A percentile compares a stretch with the other conserved stretches of the same genome.
Evolutionary conservation across 2,113 vertebrate genomes (phyloP).

Genomic region (Aphyosemion australe): DNA sequence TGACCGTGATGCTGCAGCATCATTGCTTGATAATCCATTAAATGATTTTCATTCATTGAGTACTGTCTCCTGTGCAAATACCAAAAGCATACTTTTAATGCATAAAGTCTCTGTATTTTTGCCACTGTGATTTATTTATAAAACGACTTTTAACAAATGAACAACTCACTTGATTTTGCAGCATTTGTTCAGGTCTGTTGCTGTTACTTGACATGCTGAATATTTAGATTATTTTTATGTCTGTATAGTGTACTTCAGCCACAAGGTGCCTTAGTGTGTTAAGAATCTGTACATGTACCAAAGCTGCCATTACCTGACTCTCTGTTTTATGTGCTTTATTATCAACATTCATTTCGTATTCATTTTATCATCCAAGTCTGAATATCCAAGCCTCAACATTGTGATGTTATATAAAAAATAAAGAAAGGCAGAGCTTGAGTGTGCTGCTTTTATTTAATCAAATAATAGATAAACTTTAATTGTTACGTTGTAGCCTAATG

Average conservation of each 20-base stretch:
- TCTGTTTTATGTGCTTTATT: slow-evolving; percentile 13
- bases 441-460: slow-evolving; percentile 16
- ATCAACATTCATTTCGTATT: slow-evolving; percentile 33
- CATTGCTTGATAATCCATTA: slow-evolving; percentile 15
- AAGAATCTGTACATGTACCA: slow-evolving; percentile 43
- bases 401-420: slow-evolving; percentile 53
- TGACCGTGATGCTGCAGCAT: neutral
- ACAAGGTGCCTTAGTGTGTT: slow-evolving; percentile 76
- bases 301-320: slow-evolving; percentile 46
- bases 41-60: slow-evolving; percentile 19
- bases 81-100: slow-evolving; percentile 14
- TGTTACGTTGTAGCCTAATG: no score
- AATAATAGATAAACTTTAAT: no score
- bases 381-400: slow-evolving; percentile 31
- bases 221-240: slow-evolving; percentile 52
- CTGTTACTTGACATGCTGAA: slow-evolving; percentile 32
- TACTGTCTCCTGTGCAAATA: slow-evolving; percentile 22
- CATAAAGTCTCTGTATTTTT: slow-evolving; percentile 38
- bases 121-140: slow-evolving; percentile 60
- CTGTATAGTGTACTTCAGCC: slow-evolving; percentile 57
- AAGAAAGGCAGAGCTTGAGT: slow-evolving; percentile 2
- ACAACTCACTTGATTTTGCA: slow-evolving; percentile 9
- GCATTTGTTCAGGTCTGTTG: slow-evolving; percentile 27
- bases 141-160: slow-evolving; percentile 6
- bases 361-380: slow-evolving; percentile 37